Evolutionary conservation across 2,888 invertebrate species (phyloP).

Genomic region (Amorpha juglandis): DNA sequence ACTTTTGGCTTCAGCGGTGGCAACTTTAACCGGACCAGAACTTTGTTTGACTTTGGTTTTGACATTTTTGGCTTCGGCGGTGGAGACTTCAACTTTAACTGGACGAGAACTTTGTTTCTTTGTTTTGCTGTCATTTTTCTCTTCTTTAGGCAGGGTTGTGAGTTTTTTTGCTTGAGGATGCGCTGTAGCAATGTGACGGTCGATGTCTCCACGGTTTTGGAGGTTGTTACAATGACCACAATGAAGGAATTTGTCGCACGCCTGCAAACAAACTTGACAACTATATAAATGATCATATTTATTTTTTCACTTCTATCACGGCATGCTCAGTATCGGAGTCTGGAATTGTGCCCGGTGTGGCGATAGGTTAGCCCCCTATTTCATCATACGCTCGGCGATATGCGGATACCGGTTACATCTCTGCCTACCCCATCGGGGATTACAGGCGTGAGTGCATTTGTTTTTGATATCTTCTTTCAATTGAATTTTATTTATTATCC

Average conservation of each 20-base stretch:
- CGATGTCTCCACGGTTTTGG: background rate
- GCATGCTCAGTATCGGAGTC: too few species aligned
- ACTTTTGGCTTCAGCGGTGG: background rate
- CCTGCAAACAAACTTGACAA: background rate
- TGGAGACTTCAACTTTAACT: background rate
- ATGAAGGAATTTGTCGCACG: background rate
- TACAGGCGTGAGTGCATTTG: too few species aligned
- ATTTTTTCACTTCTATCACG: too few species aligned
- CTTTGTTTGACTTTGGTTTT: background rate
- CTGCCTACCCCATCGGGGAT: too few species aligned
- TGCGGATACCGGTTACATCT: too few species aligned
- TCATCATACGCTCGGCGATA: too few species aligned
- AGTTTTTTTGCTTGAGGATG: background rate
- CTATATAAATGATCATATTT: background rate
- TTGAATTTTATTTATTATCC: too few species aligned
- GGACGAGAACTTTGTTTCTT: background rate
- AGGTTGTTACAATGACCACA: conserved; percentile 8
- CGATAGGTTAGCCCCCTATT: too few species aligned
- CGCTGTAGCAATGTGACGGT: background rate
- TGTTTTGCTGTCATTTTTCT: background rate
- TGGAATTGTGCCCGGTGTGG: too few species aligned
- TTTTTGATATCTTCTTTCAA: too few species aligned
- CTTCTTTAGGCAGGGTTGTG: too few species aligned
- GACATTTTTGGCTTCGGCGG: background rate
- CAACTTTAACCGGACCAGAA: background rate